Evolutionary conservation across 2,797 vertebrate genomes (phyloP).

Genomic region (Periparus ater): DNA sequence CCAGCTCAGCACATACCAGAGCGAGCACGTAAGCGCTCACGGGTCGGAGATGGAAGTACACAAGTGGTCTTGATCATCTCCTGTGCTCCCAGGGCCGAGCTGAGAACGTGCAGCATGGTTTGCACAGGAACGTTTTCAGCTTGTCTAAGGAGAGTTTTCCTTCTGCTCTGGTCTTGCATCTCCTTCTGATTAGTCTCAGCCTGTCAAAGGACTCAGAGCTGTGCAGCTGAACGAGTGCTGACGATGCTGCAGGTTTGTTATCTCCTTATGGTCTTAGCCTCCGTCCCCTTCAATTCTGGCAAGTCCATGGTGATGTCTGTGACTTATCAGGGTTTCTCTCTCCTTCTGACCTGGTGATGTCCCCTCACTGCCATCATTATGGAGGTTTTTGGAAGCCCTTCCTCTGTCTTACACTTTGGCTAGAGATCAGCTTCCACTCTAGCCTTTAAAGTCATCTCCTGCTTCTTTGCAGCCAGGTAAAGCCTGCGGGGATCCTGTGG

Average conservation of each 20-base stretch:
- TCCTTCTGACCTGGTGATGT: not conserved
- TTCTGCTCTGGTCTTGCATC: not conserved
- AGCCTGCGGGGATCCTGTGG: not conserved
- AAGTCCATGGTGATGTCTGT: not conserved
- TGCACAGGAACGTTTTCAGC: not conserved
- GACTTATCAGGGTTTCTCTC: not conserved
- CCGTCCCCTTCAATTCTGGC: not conserved
- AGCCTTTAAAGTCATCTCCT: conserved; percentile 13
- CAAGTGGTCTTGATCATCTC: not conserved
- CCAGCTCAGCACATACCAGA: conserved; percentile 45
- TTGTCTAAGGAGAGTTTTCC: not conserved
- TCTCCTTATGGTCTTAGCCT: not conserved
- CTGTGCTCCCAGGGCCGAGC: not conserved
- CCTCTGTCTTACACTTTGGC: not conserved
- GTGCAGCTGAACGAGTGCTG: not conserved
- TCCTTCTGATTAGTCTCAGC: not conserved
- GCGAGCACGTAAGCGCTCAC: not conserved
- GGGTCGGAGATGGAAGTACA: not conserved
- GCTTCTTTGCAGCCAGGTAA: not conserved
- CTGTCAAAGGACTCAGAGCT: not conserved
- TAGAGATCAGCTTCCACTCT: not conserved
- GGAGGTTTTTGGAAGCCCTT: not conserved
- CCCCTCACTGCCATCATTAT: not conserved
- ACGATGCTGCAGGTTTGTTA: conserved; percentile 7
- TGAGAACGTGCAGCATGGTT: not conserved